Conservation (phyloP, 2,113 vertebrate species). For the Heterocephalus glaber region DNA sequence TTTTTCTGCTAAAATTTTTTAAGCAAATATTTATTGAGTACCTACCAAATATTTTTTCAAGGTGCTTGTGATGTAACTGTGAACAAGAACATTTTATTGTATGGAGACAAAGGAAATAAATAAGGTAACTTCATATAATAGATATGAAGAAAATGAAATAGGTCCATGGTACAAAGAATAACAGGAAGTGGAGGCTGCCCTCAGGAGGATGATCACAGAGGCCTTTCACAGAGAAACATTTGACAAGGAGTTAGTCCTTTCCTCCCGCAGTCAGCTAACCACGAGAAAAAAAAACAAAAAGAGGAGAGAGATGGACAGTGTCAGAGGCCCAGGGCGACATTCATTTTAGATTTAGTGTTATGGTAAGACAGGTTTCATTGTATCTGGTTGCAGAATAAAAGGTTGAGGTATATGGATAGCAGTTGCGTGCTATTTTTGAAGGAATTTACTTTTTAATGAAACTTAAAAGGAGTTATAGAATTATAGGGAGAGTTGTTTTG, state of each 20-base stretch:
- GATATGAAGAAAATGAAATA: not conserved
- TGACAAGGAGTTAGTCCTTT: not conserved
- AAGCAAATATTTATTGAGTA: not conserved
- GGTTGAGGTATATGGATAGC: not conserved
- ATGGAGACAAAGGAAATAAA: not conserved
- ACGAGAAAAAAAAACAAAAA: not conserved
- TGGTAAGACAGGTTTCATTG: not conserved
- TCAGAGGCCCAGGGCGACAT: not conserved
- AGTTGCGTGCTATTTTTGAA: not conserved
- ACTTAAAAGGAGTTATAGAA: not conserved
- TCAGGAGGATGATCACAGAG: not conserved
- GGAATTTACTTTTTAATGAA: constrained; percentile 9
- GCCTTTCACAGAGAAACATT: not conserved
- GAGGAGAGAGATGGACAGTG: not conserved
- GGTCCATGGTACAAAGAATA: not conserved
- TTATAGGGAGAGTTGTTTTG: not conserved
- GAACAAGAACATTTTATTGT: not conserved
- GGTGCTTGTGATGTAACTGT: not conserved
- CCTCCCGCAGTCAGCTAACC: not conserved
- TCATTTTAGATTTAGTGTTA: not conserved
- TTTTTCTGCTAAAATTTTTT: not conserved
- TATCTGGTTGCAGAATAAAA: not conserved
- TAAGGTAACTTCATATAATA: not conserved
- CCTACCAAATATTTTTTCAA: not conserved
- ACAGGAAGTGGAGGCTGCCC: not conserved